Conservation (phyloP, 2,113 vertebrate genomes). For the Oryzias curvinotus region DNA sequence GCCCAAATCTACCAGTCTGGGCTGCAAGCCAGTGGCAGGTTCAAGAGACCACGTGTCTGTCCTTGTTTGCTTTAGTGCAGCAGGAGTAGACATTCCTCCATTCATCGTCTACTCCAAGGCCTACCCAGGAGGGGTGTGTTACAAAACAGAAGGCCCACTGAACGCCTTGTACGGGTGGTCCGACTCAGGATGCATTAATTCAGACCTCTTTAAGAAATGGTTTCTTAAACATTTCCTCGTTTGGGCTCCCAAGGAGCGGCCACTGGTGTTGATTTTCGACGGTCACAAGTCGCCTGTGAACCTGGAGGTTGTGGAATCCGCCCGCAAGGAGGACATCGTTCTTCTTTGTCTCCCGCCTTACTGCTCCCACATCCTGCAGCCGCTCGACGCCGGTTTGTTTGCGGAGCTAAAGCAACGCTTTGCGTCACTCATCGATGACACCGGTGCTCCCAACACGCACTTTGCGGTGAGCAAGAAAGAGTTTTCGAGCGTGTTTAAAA, state of each 20-base stretch:
- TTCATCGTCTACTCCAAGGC: slow-evolving; percentile 70
- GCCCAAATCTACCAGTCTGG: slow-evolving; percentile 53
- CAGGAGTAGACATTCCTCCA: slow-evolving; percentile 61
- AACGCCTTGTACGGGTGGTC: slow-evolving; percentile 67
- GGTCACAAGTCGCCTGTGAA: slow-evolving; percentile 65
- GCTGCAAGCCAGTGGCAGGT: slow-evolving; percentile 46
- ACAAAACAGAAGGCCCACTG: slow-evolving; percentile 67
- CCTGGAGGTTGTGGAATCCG: slow-evolving; percentile 67
- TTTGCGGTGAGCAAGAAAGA: slow-evolving; percentile 69
- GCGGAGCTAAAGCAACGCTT: slow-evolving; percentile 60
- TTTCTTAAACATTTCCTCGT: slow-evolving; percentile 67
- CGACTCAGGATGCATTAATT: slow-evolving; percentile 56
- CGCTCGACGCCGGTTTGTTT: slow-evolving; percentile 53
- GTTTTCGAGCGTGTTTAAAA: slow-evolving; percentile 63
- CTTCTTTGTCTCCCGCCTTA: slow-evolving; percentile 66
- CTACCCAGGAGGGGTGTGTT: slow-evolving; percentile 67
- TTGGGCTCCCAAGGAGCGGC: slow-evolving; percentile 52
- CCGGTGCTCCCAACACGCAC: slow-evolving; percentile 30
- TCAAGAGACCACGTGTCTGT: slow-evolving; percentile 62
- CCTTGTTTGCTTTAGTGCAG: slow-evolving; percentile 64
- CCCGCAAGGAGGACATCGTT: slow-evolving; percentile 57
- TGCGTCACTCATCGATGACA: slow-evolving; percentile 31
- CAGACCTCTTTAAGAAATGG: slow-evolving; percentile 73
- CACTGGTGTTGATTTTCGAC: slow-evolving; percentile 62
- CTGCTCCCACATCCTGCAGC: slow-evolving; percentile 70